These are phyloP conservation scores for Wasmannia auropunctata DNA, from an alignment of 1,140 invertebrate species.

Conservation along the genomic window DNA sequence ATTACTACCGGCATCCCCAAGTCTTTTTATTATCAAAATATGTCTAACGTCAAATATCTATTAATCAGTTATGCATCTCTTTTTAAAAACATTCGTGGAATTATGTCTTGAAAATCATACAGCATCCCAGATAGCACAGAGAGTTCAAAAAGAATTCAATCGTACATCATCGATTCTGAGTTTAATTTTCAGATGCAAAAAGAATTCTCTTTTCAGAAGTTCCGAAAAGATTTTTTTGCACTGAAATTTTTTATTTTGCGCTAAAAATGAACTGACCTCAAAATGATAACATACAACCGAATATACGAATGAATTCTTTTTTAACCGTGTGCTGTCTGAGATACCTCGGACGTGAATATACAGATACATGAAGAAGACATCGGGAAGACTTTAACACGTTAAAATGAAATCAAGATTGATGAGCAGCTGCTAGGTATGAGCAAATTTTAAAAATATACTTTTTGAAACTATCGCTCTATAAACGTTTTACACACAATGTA, in stretches of 20 bases:
- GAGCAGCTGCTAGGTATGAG: background rate
- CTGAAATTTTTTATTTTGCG: too few species aligned
- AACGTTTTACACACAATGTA: background rate
- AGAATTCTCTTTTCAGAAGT: too few species aligned
- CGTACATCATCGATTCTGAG: too few species aligned
- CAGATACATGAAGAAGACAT: conserved; percentile 30
- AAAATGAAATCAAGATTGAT: conserved; percentile 1
- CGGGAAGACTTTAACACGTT: conserved; percentile 33
- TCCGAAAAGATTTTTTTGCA: too few species aligned
- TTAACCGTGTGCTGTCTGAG: too few species aligned
- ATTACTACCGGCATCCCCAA: conserved; percentile 19
- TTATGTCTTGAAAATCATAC: background rate
- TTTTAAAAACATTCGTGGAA: background rate
- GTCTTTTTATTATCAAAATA: background rate
- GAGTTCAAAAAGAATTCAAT: too few species aligned
- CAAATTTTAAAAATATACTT: background rate
- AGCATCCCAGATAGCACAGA: too few species aligned
- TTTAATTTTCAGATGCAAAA: too few species aligned
- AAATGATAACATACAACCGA: too few species aligned
- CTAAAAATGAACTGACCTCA: too few species aligned
- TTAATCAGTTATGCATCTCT: background rate
- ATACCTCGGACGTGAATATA: background rate
- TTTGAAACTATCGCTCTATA: background rate
- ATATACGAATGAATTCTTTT: too few species aligned
- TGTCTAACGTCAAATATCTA: background rate